Percentiles rank a stretch among this genome's conserved stretches.
Evolutionary conservation across 2,113 vertebrate genomes (phyloP).

Genomic region (Leptodactylus fuscus): DNA sequence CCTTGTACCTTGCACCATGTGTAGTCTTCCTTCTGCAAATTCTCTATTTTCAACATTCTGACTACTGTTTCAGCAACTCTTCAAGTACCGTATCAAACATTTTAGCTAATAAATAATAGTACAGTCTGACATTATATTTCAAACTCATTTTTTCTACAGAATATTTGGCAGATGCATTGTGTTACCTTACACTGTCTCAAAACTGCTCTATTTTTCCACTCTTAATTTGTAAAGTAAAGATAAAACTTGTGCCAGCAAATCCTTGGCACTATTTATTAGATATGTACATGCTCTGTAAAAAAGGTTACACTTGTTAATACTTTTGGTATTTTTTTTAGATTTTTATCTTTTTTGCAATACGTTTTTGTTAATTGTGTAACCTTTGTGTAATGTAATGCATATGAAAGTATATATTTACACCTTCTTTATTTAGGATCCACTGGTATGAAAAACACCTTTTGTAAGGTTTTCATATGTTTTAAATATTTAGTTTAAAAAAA

Average conservation of each 20-base stretch:
- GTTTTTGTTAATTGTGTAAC: neutral
- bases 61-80: neutral
- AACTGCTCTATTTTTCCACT: conserved; percentile 31
- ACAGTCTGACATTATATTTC: neutral
- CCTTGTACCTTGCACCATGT: too few relatives aligned
- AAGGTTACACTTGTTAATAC: neutral
- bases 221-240: conserved; percentile 5
- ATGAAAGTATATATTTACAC: too few relatives aligned
- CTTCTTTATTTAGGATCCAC: too few relatives aligned
- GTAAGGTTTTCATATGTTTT: too few relatives aligned
- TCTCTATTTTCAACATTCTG: neutral
- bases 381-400: too few relatives aligned
- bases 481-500: too few relatives aligned
- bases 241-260: neutral
- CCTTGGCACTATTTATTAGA: conserved; percentile 4
- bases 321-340: neutral
- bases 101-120: neutral
- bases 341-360: neutral
- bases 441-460: too few relatives aligned
- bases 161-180: conserved; percentile 24
- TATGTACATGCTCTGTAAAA: neutral
- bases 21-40: too few relatives aligned
- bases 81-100: neutral
- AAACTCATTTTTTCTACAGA: neutral
- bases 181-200: conserved; percentile 23